These are phyloP conservation scores for Trachythela sp. DNA, from an alignment of 64 coral and sea anemone species.

Conservation along the genomic window DNA sequence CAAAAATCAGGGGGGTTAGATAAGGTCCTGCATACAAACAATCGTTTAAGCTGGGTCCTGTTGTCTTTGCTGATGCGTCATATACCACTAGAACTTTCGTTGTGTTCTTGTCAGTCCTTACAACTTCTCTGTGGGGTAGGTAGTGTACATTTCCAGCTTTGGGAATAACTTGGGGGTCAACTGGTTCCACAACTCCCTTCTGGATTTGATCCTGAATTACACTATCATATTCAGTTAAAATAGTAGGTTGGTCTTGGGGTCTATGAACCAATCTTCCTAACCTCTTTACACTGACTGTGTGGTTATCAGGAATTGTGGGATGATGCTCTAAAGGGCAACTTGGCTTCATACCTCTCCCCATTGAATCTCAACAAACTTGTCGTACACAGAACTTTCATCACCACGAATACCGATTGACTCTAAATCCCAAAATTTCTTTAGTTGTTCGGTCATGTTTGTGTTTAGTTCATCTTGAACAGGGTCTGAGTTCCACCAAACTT, in stretches of 20 bases:
- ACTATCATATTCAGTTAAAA: not conserved
- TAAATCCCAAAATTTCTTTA: constrained; percentile 31
- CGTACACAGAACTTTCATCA: not conserved
- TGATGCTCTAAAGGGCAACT: constrained; percentile 39
- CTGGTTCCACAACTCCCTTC: not conserved
- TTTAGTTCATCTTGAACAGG: too few species aligned
- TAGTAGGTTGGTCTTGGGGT: not conserved
- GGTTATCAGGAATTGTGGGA: constrained; percentile 50
- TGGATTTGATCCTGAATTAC: not conserved
- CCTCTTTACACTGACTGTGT: not conserved
- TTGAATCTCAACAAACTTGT: constrained; percentile 23
- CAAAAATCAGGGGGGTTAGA: not conserved
- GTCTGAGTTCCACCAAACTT: not conserved
- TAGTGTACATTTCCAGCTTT: not conserved
- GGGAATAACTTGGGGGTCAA: not conserved
- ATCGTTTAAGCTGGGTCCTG: not conserved
- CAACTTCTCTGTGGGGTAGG: constrained; percentile 1
- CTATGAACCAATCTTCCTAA: not conserved
- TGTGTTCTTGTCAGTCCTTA: not conserved
- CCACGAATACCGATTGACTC: constrained; percentile 4
- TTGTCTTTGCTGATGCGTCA: not conserved
- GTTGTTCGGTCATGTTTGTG: not conserved
- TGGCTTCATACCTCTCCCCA: constrained; percentile 30
- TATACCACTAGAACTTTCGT: not conserved
- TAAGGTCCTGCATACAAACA: not conserved